phyloP scores from a whole-genome alignment of 2,797 vertebrate genomes.

The Clamator glandarius region DNA sequence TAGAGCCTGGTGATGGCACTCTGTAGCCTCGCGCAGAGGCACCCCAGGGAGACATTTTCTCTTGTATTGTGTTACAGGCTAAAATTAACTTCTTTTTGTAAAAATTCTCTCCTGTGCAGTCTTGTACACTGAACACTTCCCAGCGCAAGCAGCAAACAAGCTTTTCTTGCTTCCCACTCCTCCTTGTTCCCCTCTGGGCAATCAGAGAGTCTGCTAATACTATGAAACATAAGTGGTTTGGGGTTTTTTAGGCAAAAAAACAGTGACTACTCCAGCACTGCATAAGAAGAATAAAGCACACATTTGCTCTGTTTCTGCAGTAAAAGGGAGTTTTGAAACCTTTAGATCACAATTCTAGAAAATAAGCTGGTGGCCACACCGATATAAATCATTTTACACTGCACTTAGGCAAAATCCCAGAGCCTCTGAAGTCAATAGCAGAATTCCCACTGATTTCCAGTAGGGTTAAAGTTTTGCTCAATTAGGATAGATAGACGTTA shows the following conservation, averaged over 20 bases:
- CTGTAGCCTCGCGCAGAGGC: constrained; percentile 38
- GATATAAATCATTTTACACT: background rate
- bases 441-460: constrained; percentile 41
- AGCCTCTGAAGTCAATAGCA: constrained; percentile 21
- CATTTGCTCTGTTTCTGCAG: background rate
- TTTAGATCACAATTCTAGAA: background rate
- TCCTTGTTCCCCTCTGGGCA: background rate
- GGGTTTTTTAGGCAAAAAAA: background rate
- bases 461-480: constrained; percentile 27
- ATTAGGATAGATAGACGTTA: constrained; percentile 56
- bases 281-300: background rate
- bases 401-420: background rate
- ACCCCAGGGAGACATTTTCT: constrained; percentile 71
- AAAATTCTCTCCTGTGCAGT: background rate
- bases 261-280: accelerated
- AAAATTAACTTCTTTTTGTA: constrained; percentile 19
- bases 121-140: background rate
- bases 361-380: background rate
- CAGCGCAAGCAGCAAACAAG: background rate
- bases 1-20: constrained; percentile 69
- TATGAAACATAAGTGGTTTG: background rate
- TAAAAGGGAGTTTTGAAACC: background rate
- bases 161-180: background rate
- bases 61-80: background rate
- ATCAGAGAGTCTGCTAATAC: background rate